Conservation (phyloP, 2,888 invertebrate species). For the Andrena trimmerana region DNA sequence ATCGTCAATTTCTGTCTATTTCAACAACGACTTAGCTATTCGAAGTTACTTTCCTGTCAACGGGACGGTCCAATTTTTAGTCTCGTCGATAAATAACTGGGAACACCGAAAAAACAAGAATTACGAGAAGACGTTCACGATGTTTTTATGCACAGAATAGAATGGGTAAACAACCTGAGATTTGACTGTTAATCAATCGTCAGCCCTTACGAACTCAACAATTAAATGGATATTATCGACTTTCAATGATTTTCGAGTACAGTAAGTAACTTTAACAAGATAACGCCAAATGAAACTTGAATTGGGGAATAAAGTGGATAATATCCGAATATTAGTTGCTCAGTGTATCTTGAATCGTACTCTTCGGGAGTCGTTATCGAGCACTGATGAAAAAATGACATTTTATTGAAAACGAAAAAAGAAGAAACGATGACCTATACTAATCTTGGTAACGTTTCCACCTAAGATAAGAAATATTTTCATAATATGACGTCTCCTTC, state of each 20-base stretch:
- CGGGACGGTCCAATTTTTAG: too few species aligned
- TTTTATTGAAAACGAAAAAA: conserved; percentile 2
- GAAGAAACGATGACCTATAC: conserved; percentile 6
- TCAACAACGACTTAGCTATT: not conserved
- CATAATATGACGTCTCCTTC: not conserved
- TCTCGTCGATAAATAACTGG: too few species aligned
- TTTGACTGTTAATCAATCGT: not conserved
- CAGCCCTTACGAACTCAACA: not conserved
- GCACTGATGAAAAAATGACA: conserved; percentile 3
- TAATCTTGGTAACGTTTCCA: not conserved
- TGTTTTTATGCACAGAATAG: not conserved
- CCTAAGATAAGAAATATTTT: not conserved
- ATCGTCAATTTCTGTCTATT: not conserved
- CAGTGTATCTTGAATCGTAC: not conserved
- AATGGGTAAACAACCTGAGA: not conserved
- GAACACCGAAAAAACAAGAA: too few species aligned
- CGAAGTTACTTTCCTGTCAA: not conserved
- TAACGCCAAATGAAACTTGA: not conserved
- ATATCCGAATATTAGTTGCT: not conserved
- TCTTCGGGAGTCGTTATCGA: not conserved
- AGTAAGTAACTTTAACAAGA: not conserved
- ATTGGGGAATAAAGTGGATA: not conserved
- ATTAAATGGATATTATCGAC: not conserved
- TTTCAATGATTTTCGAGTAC: not conserved
- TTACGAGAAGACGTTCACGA: not conserved